A percentile compares a stretch with the other conserved stretches of the same genome.
phyloP scores from a whole-genome alignment of 2,888 invertebrate genomes.

The Lycaena phlaeas region DNA sequence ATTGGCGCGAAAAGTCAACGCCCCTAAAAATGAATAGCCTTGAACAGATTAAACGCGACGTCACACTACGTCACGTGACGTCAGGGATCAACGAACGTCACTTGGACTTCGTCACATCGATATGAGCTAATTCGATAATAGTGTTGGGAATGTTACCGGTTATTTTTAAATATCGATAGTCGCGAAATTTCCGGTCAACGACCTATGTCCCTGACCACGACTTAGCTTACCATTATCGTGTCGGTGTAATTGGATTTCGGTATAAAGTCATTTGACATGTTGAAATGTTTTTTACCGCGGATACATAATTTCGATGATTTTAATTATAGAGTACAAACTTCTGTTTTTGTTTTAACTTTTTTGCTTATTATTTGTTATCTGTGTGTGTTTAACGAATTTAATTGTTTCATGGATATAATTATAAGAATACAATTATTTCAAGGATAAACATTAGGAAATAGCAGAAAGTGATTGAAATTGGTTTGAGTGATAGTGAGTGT shows the following conservation, averaged over 20 bases:
- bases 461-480: too few species aligned
- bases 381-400: too few species aligned
- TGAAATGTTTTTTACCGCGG: constrained; percentile 10
- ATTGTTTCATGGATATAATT: too few species aligned
- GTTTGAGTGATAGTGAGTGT: too few species aligned
- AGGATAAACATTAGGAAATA: too few species aligned
- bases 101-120: constrained; percentile 49
- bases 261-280: constrained; percentile 18
- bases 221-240: constrained; percentile 27
- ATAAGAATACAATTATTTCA: too few species aligned
- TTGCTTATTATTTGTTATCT: too few species aligned
- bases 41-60: constrained; percentile 37
- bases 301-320: background rate
- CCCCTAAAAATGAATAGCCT: constrained; percentile 25
- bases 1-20: constrained; percentile 20
- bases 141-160: background rate
- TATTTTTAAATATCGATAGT: constrained; percentile 27
- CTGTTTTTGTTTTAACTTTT: too few species aligned
- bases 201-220: constrained; percentile 49
- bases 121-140: constrained; percentile 11
- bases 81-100: constrained; percentile 59
- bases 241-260: constrained; percentile 22
- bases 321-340: constrained; percentile 1
- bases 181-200: constrained; percentile 55
- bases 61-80: constrained; percentile 48